Evolutionary conservation across 2,113 vertebrate genomes (phyloP).

Genomic region (Uropsilus gracilis): DNA sequence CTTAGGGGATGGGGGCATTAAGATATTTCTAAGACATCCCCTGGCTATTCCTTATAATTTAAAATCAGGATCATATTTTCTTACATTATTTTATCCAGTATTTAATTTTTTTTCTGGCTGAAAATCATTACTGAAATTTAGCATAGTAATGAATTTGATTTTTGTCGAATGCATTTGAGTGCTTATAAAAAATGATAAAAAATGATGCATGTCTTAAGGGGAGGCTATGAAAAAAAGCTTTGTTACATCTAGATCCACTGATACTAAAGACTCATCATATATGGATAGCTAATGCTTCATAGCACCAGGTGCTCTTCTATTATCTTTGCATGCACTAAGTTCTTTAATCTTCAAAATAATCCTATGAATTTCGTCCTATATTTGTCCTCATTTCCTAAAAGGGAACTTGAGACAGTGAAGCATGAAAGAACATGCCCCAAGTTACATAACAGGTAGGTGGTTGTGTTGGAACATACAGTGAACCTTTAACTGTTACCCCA

Average conservation of each 20-base stretch:
- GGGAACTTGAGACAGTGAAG: not conserved
- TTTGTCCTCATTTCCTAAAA: not conserved
- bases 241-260: not conserved
- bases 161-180: not conserved
- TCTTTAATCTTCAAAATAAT: constrained; percentile 11
- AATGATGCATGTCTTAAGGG: not conserved
- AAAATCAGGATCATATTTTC: not conserved
- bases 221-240: not conserved
- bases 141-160: not conserved
- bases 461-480: not conserved
- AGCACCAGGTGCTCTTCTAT: not conserved
- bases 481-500: not conserved
- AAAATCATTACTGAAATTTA: constrained; percentile 16
- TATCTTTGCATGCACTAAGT: not conserved
- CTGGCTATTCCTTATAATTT: not conserved
- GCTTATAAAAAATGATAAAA: not conserved
- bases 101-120: constrained; percentile 27
- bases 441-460: not conserved
- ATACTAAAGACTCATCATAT: not conserved
- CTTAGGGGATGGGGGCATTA: not conserved
- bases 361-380: not conserved
- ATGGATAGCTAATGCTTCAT: not conserved
- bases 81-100: not conserved
- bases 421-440: not conserved
- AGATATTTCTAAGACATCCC: not conserved